A percentile compares a stretch with the other conserved stretches of the same genome.
These are phyloP conservation scores for Sebastes nivosus DNA, from an alignment of 2,797 vertebrate species.

Conservation along the genomic window DNA sequence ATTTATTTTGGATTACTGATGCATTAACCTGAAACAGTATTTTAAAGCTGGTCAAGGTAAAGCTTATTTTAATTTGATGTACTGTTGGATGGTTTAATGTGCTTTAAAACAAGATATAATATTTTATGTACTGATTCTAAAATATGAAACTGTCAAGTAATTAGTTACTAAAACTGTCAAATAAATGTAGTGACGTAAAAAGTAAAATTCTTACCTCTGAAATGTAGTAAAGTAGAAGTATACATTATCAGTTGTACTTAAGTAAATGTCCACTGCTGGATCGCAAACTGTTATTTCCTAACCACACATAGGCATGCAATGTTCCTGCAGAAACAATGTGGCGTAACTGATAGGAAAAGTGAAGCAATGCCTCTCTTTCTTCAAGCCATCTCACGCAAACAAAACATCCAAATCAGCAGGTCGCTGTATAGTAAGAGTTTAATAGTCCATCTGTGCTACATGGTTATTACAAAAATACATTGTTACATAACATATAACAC, in stretches of 20 bases:
- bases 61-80: background rate
- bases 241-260: background rate
- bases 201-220: background rate
- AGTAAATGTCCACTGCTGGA: background rate
- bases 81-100: background rate
- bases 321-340: conserved; percentile 3
- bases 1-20: background rate
- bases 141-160: background rate
- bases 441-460: conserved; percentile 55
- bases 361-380: conserved; percentile 2
- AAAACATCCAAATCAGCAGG: conserved; percentile 8
- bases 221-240: background rate
- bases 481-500: conserved; percentile 45
- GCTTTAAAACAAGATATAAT: background rate
- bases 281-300: background rate
- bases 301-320: background rate
- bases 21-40: background rate
- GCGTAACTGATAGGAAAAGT: background rate
- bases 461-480: conserved; percentile 70
- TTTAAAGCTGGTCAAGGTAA: background rate
- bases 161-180: background rate
- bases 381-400: background rate
- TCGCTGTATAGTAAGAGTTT: conserved; percentile 37
- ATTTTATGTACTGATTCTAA: background rate
- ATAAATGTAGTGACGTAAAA: background rate